Conservation (phyloP, 2,888 invertebrate species). For the Monochamus alternatus region DNA sequence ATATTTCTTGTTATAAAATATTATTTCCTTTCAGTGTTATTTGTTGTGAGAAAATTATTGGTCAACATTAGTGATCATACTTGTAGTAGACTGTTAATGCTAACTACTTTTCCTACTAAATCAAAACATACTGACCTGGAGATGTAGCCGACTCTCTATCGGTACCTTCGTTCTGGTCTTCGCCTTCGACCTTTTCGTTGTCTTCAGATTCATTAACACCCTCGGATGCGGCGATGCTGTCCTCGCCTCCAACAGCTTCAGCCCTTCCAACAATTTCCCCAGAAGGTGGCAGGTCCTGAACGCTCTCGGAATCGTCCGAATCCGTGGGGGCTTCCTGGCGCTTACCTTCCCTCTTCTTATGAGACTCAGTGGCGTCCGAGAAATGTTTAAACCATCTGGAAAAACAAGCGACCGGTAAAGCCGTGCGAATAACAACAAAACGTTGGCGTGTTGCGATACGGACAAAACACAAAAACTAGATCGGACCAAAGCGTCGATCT, state of each 20-base stretch:
- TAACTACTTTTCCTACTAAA: not conserved
- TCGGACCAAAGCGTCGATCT: conserved; percentile 28
- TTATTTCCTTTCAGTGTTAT: too few relatives aligned
- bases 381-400: conserved; percentile 60
- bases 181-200: conserved; percentile 9
- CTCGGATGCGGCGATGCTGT: conserved; percentile 5
- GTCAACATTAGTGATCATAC: not conserved
- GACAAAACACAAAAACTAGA: conserved; percentile 24
- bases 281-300: conserved; percentile 49
- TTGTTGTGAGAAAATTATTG: not conserved
- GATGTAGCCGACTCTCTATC: conserved; percentile 33
- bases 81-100: not conserved
- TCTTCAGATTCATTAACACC: conserved; percentile 31
- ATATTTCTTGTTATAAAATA: too few relatives aligned
- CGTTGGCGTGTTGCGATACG: not conserved
- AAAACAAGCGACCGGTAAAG: conserved; percentile 24
- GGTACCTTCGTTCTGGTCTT: conserved; percentile 14
- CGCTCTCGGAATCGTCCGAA: conserved; percentile 51
- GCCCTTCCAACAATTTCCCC: conserved; percentile 50
- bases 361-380: conserved; percentile 57
- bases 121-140: conserved; percentile 28
- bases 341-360: conserved; percentile 65
- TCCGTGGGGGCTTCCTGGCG: conserved; percentile 53
- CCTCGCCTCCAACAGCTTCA: conserved; percentile 44
- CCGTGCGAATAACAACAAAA: conserved; percentile 6